These are phyloP conservation scores for Tupiocoris notatus DNA, from an alignment of 2,888 invertebrate species.

Conservation along the genomic window DNA sequence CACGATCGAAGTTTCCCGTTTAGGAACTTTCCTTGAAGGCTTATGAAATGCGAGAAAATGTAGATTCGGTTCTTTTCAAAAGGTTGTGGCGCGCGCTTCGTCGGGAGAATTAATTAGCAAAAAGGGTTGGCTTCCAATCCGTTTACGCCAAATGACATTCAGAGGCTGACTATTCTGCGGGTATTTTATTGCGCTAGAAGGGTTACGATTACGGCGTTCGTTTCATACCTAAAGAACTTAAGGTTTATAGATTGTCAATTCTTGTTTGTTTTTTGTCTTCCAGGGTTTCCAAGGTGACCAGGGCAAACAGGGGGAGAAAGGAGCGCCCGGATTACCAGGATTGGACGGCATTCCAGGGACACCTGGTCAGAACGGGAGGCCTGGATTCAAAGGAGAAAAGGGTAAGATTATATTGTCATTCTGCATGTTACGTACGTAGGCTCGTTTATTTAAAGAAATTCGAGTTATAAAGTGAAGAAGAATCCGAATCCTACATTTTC, in stretches of 20 bases:
- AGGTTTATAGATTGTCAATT: no score
- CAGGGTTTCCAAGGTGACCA: slow-evolving; percentile 47
- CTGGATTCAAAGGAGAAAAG: slow-evolving; percentile 57
- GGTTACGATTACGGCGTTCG: no score
- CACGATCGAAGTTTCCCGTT: neutral
- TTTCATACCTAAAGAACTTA: no score
- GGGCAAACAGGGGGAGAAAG: slow-evolving; percentile 57
- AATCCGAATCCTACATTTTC: no score
- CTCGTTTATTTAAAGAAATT: no score
- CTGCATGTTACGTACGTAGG: no score
- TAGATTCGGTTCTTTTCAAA: neutral
- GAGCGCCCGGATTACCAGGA: slow-evolving; percentile 51
- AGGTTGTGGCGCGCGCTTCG: neutral
- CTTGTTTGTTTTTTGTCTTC: slow-evolving; percentile 18
- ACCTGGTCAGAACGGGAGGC: slow-evolving; percentile 57
- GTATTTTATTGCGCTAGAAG: no score
- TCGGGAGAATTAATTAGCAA: neutral
- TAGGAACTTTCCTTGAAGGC: neutral
- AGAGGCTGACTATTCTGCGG: neutral
- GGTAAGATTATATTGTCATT: no score
- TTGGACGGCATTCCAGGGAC: slow-evolving; percentile 54
- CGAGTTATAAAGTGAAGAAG: no score
- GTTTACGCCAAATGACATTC: neutral
- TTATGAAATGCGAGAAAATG: neutral
- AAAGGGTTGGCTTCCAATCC: neutral